A percentile compares a stretch with the other conserved stretches of the same genome.
Conservation (phyloP, 2,113 vertebrate genomes). For the Antigone vipio region DNA sequence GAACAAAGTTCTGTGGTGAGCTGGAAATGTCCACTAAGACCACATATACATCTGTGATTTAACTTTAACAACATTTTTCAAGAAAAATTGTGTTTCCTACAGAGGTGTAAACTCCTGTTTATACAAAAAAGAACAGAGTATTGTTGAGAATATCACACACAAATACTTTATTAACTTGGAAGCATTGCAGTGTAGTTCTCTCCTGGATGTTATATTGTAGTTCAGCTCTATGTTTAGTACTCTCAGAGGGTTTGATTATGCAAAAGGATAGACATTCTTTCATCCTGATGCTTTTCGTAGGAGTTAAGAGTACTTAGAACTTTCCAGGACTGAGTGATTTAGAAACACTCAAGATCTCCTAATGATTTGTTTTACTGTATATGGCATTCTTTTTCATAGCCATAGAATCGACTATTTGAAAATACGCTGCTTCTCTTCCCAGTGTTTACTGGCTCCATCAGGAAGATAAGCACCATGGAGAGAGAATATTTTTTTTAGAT, state of each 20-base stretch:
- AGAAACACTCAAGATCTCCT: neutral
- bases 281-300: neutral
- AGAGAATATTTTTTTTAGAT: neutral
- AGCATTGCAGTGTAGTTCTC: neutral
- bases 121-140: neutral
- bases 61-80: neutral
- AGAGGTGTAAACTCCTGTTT: neutral
- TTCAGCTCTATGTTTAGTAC: neutral
- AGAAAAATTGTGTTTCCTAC: neutral
- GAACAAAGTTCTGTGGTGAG: neutral
- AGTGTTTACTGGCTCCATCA: neutral
- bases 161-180: neutral
- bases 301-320: neutral
- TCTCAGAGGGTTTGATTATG: neutral
- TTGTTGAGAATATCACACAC: neutral
- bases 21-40: neutral
- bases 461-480: neutral
- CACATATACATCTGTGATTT: neutral
- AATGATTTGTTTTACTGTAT: neutral
- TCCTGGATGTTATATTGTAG: neutral
- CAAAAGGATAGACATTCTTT: neutral
- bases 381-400: neutral
- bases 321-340: neutral
- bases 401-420: neutral
- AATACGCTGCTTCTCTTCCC: neutral